Percentiles rank a stretch among this genome's conserved stretches.
These are phyloP conservation scores for Phania funesta DNA, from an alignment of 2,888 invertebrate species.

Conservation along the genomic window DNA sequence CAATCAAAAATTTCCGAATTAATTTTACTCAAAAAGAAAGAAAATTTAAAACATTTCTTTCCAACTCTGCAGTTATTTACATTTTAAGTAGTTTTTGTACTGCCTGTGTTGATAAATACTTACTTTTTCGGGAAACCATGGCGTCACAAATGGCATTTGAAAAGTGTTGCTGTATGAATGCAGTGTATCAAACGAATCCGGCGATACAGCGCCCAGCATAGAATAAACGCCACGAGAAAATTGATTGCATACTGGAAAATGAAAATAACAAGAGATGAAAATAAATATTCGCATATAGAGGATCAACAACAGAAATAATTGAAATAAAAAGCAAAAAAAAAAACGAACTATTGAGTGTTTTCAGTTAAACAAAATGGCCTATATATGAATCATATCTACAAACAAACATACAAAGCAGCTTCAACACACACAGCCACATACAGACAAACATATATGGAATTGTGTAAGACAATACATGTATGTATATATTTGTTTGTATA, in stretches of 20 bases:
- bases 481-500: constrained; percentile 2
- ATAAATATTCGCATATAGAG: constrained; percentile 6
- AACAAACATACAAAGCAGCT: background rate
- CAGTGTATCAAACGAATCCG: constrained; percentile 96
- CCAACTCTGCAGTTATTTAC: background rate
- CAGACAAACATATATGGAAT: background rate
- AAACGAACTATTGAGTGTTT: constrained; percentile 29
- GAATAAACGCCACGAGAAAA: constrained; percentile 93
- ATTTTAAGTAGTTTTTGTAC: background rate
- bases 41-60: background rate
- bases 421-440: background rate
- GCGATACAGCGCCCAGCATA: constrained; percentile 94
- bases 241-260: constrained; percentile 90
- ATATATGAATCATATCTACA: constrained; percentile 33
- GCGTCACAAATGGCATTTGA: constrained; percentile 96
- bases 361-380: constrained; percentile 30
- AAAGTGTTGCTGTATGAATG: constrained; percentile 97
- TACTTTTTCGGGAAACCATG: constrained; percentile 96
- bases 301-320: constrained; percentile 6
- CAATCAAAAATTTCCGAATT: no score
- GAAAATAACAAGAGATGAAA: constrained; percentile 14
- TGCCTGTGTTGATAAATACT: constrained; percentile 69
- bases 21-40: no score
- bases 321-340: background rate
- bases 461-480: background rate